phyloP scores from a whole-genome alignment of 2,888 invertebrate species.

The Formica aserva region DNA sequence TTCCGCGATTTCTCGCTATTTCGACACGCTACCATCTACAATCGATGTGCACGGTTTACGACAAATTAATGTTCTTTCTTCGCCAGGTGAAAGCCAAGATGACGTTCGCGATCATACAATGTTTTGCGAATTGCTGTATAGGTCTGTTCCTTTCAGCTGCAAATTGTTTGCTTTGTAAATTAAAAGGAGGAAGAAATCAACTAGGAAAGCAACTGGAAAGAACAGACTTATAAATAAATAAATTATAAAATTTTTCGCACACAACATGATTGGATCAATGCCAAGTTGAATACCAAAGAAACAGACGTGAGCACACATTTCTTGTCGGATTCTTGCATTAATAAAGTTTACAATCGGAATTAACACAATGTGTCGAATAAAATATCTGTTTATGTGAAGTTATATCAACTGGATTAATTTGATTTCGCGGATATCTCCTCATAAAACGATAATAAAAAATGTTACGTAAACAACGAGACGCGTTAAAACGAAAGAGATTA shows the following conservation, averaged over 20 bases:
- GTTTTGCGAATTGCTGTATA: conserved; percentile 5
- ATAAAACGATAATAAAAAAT: not conserved
- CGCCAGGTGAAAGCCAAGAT: conserved; percentile 33
- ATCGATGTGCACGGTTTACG: conserved; percentile 3
- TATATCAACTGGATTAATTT: not conserved
- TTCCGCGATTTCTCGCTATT: conserved; percentile 54
- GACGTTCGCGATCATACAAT: not conserved
- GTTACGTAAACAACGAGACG: not conserved
- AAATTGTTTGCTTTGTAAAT: conserved; percentile 4
- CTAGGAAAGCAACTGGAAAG: not conserved
- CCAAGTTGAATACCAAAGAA: not conserved
- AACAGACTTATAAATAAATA: not conserved
- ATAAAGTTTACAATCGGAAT: conserved; percentile 4
- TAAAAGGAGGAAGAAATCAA: not conserved
- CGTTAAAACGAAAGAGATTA: not conserved
- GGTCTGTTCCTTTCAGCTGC: not conserved
- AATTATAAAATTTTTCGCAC: not conserved
- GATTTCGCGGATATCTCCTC: not conserved
- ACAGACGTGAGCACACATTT: not conserved
- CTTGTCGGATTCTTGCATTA: not conserved
- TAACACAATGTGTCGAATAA: not conserved
- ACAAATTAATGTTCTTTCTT: not conserved
- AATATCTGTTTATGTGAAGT: not conserved
- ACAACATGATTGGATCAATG: conserved; percentile 16
- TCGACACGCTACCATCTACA: conserved; percentile 52